Base-by-base conservation (phyloP, 2,113 vertebrate genomes). In the Mystacornis crossleyi region DNA sequence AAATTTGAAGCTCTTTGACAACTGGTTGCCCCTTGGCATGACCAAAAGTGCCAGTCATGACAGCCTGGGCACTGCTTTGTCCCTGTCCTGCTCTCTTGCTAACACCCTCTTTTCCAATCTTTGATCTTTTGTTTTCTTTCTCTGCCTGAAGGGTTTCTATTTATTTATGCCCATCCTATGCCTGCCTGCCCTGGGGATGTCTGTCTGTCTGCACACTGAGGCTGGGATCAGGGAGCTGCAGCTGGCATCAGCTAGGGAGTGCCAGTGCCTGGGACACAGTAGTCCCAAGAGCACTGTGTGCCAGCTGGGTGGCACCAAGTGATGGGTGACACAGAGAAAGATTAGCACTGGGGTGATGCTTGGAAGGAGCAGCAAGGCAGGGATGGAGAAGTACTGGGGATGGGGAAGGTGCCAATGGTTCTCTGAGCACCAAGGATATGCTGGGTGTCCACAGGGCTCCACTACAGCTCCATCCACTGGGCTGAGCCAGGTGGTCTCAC, bases 391-490 rank as follows among this genome's bases (percentile, higher is more conserved):
- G 50, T 19, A 8, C 45, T 38, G 33, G 40, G 42, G 17, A 10
- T 18, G 29, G 60, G 34, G 34, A 50, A n/a, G 55, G 48, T 42
- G 33, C 23, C 6, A 2, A 21, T 5, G 2, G 8, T 28, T 74
- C 50, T 70, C n/a, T 26, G 62, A 66, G 72, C 29, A 43, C 33
- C 0, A 2, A 33, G 38, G 36, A 5, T 33, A 0, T 1, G 1
- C n/a, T 55, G 26, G 1, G 4, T 10, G 7, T 40, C n/a, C 0
- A 0, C 43, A 14, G 36, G 31, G 55, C 50, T 88, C 66, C 57
- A 65, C 64, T 53, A 43, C 54, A 50, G n/a, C 71, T 71, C 66
- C 3, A 2, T 13, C 14, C 2, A 2, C n/a, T 3, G 3, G 21
- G 9, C 8, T 69, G 55, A 58, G 51, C 8, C 0, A 47, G 40